Base-by-base conservation (phyloP, 2,888 invertebrate species). In the Tupiocoris notatus region DNA sequence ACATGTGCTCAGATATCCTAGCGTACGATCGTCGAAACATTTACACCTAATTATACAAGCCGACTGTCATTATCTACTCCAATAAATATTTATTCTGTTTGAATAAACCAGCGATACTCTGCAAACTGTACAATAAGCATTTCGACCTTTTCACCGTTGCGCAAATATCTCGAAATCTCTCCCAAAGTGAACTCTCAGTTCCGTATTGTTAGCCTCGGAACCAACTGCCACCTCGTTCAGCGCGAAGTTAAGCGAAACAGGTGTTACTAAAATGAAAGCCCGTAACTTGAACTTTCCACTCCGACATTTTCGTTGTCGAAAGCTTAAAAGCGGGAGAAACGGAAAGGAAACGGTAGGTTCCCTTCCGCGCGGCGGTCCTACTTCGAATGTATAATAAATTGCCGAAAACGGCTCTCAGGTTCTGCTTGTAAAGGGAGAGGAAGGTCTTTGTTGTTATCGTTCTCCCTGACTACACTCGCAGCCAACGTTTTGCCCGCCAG, bases 221-320 rank as follows among this genome's bases (percentile, higher is more conserved):
- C 62, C 62, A 62, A 20, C 62, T 62, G 62, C 62, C 62, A 21
- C 20, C 20, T 12, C 18, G 22, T 2, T 62, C 22, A 39, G 39
- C 12, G 39, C 39, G 39, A 39, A 39, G 39, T 39, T 39, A 39
- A 39, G 39, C 39, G 62, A 22, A 20, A 62, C 62, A 62, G 62
- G 62, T 62, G 12, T 18, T 18, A 62, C 62, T 62, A 20, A 62
- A 62, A 62, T 62, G 20, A 62, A 62, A 62, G 62, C 20, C 18
- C 62, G 62, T 62, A 62, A 62, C 62, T 62, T 62, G 39, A 39
- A 39, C 39, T 39, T 39, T 39, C 39, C 39, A 39, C 39, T n/a
- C 39, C 39, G 39, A 39, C 39, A 39, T 39, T 39, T 39, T 39
- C 39, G 39, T 39, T 39, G 39, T 39, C 39, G 39, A 39, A 39